Conservation (phyloP, 2,113 vertebrate species). For the Patagioenas fasciata region DNA sequence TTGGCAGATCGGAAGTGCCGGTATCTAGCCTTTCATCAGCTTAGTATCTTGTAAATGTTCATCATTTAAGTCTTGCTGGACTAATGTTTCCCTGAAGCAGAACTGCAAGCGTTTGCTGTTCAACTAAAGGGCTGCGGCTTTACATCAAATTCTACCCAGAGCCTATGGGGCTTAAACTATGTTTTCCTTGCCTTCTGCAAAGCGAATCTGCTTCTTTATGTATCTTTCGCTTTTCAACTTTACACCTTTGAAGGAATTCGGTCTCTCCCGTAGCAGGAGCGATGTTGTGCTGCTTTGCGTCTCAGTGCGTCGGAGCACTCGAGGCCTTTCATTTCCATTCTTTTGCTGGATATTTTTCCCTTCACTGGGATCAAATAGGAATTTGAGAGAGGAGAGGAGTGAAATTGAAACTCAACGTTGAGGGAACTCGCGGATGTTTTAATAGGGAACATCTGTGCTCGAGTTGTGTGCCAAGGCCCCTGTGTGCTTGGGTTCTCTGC, state of each 20-base stretch:
- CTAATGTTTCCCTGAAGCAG: background rate
- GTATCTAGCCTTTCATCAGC: background rate
- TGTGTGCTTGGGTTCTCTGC: background rate
- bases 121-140: background rate
- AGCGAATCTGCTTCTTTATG: background rate
- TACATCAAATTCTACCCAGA: background rate
- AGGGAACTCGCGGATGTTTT: background rate
- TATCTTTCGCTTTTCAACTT: background rate
- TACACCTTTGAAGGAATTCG: background rate
- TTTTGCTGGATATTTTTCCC: background rate
- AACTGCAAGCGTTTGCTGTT: background rate
- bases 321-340: background rate
- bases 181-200: background rate
- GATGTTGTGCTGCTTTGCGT: fast-evolving
- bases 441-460: background rate
- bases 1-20: background rate
- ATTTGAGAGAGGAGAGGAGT: background rate
- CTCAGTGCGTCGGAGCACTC: background rate
- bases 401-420: background rate
- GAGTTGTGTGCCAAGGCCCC: background rate
- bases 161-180: background rate
- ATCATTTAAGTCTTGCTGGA: background rate
- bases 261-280: background rate
- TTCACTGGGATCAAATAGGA: background rate
- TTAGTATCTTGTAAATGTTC: background rate